A percentile compares a stretch with the other conserved stretches of the same genome.
These are phyloP conservation scores for Alces alces DNA, from an alignment of 2,113 vertebrate genomes.

Conservation along the genomic window DNA sequence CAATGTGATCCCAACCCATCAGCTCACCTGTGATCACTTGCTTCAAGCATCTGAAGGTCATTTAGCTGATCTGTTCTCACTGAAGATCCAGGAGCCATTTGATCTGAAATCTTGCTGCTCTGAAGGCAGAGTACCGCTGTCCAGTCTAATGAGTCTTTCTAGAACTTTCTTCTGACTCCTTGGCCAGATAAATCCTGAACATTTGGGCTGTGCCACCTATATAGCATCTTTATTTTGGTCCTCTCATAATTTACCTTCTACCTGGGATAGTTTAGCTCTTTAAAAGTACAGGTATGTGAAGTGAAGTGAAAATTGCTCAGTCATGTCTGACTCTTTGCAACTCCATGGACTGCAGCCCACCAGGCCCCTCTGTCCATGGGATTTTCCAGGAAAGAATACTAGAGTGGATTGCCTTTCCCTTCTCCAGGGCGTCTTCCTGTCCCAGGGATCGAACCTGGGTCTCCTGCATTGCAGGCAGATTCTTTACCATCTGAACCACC, in stretches of 20 bases:
- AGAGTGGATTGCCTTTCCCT: background rate
- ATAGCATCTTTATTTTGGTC: background rate
- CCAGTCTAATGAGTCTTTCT: background rate
- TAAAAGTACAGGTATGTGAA: background rate
- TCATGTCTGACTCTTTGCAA: background rate
- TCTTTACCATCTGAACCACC: background rate
- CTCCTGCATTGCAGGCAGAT: background rate
- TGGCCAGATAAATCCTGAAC: background rate
- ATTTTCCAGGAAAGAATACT: background rate
- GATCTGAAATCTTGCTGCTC: background rate
- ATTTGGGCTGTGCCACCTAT: background rate
- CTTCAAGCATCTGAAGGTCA: background rate
- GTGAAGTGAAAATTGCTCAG: background rate
- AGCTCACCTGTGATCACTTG: too few relatives aligned
- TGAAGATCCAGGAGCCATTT: background rate
- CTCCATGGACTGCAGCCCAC: background rate
- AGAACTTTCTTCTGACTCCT: background rate
- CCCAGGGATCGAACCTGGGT: background rate
- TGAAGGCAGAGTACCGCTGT: background rate
- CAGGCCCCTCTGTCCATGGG: background rate
- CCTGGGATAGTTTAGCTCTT: background rate
- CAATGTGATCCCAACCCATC: accelerated
- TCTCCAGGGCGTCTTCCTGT: background rate
- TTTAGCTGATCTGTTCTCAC: background rate
- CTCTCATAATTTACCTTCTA: background rate